Evolutionary conservation across 2,113 vertebrate genomes (phyloP), one percentile per base, ranked within the genome.

Genomic region (Gavia stellata): DNA sequence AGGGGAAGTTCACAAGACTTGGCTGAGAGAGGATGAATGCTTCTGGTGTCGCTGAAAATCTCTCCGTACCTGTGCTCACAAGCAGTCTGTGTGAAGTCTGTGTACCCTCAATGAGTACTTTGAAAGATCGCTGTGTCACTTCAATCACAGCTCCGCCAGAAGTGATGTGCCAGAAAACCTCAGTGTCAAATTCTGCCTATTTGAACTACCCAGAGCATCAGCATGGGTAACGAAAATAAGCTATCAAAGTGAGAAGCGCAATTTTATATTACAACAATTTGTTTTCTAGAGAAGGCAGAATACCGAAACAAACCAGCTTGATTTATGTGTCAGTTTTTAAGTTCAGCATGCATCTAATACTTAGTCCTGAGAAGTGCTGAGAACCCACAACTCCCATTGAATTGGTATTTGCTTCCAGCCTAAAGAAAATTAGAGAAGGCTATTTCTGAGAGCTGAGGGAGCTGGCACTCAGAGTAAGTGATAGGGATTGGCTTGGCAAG

Each of bases 391-490:
- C 73, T 86, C 42, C 68, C 58, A 6, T 28, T 59, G 72, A 92
- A 92, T 59, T 3, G 2, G 72, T 52, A 62, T 94, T 95, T 97
- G 72, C 73, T 92, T 97, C 83, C 86, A 94, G 77, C 40, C 44
- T 92, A n/a, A 88, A 81, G 73, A 93, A 92, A 97, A 96, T 90
- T 70, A 94, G 92, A 96, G 83, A 84, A 79, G 77, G 96, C 88
- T 92, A 19, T 94, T 97, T 94, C 56, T 26, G 86, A 95, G 91
- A 84, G 88, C 88, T 74, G 75, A 92, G 83, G 75, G 90, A 97
- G 73, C 91, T 96, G 94, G 88, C 77, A 42, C 61, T 93, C 86
- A 67, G 62, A 81, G 24, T 83, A 87, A 96, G 90, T 4, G 47
- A 66, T 56, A 49, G 73, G 94, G 94, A 81, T 92, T 95, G 92